A percentile compares a stretch with the other conserved stretches of the same genome.
These are phyloP conservation scores for Rhabdomys pumilio DNA, from an alignment of 2,797 vertebrate species.

Conservation along the genomic window DNA sequence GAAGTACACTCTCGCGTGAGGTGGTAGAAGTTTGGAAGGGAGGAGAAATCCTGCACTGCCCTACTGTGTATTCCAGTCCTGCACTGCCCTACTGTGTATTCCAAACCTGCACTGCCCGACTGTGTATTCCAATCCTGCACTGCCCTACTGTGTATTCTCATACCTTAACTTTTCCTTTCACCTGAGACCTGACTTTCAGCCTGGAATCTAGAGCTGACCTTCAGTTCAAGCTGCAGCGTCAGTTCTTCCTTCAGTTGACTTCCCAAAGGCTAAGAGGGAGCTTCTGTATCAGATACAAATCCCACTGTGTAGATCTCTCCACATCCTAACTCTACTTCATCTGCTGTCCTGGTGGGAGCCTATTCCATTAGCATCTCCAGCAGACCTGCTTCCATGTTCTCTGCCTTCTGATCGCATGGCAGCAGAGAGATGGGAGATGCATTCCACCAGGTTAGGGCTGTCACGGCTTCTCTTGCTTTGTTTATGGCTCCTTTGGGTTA, in stretches of 20 bases:
- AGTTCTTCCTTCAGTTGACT: background rate
- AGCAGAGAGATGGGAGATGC: background rate
- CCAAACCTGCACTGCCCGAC: too few relatives aligned
- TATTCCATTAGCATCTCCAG: background rate
- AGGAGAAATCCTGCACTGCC: background rate
- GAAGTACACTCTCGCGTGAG: background rate
- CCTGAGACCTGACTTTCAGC: background rate
- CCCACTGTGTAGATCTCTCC: background rate
- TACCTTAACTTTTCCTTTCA: background rate
- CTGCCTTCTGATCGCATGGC: background rate
- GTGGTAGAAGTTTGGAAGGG: background rate
- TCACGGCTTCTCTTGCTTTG: background rate
- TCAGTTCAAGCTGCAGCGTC: background rate
- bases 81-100: too few relatives aligned
- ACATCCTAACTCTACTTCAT: background rate
- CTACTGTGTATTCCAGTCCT: too few relatives aligned
- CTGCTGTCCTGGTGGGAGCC: background rate
- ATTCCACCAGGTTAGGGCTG: background rate
- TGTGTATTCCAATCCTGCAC: too few relatives aligned
- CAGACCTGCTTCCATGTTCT: background rate
- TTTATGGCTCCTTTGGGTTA: background rate
- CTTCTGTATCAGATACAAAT: background rate
- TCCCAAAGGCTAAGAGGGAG: background rate
- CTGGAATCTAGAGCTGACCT: background rate
- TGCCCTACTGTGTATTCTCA: background rate